phyloP scores from a whole-genome alignment of 2,113 vertebrate species.

The Himantopus leucocephalus region DNA sequence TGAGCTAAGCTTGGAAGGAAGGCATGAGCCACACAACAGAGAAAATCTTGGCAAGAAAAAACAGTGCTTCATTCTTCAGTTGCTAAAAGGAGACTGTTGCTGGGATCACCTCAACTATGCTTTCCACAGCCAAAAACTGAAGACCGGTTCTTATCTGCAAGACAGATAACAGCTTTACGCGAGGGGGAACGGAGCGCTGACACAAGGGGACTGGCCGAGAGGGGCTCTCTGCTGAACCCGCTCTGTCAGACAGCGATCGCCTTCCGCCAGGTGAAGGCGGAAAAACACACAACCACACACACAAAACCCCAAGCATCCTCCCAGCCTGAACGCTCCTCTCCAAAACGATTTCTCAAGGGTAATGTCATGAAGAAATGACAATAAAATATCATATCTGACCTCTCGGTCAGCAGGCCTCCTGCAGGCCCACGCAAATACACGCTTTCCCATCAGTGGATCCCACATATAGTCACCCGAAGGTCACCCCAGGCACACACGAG shows the following conservation, averaged over 20 bases:
- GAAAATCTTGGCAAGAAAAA: not conserved
- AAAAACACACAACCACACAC: fast-evolving
- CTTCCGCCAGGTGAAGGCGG: not conserved
- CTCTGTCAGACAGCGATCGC: fast-evolving
- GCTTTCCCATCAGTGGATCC: no score
- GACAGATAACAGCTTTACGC: not conserved
- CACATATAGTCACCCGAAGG: fast-evolving
- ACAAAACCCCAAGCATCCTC: not conserved
- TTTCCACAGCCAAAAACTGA: not conserved
- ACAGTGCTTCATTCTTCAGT: not conserved
- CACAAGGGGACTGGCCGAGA: not conserved
- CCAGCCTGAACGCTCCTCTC: not conserved
- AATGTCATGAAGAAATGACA: fast-evolving
- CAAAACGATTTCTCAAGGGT: not conserved
- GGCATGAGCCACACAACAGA: not conserved
- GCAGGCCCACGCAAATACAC: not conserved
- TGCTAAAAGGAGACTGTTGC: not conserved
- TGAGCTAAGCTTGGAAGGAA: not conserved
- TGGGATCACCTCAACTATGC: not conserved
- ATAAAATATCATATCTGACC: fast-evolving
- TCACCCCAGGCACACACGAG: not conserved
- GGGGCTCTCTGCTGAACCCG: not conserved
- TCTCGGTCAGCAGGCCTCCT: not conserved
- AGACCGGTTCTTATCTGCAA: not conserved
- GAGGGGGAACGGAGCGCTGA: not conserved